Evolutionary conservation across 2,888 invertebrate species (phyloP), one percentile per base, ranked within the genome.

Genomic region (Nomada lathburiana): DNA sequence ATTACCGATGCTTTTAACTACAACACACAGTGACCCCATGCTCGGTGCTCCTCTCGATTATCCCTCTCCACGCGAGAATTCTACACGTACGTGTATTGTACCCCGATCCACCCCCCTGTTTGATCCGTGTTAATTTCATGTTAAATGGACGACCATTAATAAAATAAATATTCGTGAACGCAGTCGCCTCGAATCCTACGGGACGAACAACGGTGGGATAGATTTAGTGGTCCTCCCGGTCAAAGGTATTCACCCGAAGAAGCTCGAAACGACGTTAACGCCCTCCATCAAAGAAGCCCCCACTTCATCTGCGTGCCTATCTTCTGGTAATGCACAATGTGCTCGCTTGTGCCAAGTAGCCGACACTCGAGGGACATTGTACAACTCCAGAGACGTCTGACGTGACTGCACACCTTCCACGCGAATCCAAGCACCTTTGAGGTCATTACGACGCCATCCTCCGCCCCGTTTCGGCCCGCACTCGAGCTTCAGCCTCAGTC

Each of bases 1-100:
- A 90, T 90, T 84, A 89, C 83, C 89, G 84, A 89, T 89, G 90
- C 90, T 90, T 90, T 90, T 89, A 89, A 83, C 85, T 78, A 78
- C 65, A 81, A 67, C 84, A 86, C 88, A 88, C 89, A 87, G 85
- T 69, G 81, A 83, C 69, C 83, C 70, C 50, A 26, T 73, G 74
- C 62, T 68, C 73, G 67, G 47, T 63, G 73, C 55, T 75, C 67
- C 44, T 80, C 67, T 65, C 36, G 36, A 64, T 84, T 47, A 70
- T 65, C 77, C 70, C n/a, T 36, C 42, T 50, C 42, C 13, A 2
- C 18, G 23, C n/a, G 16, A 10, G 16, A 36, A 36, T 36, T 36
- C 7, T 7, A 36, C 7, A 36, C 36, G 36, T 36, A 7, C 36
- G 36, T 36, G 36, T 7, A 36, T 36, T 7, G 36, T 36, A 7